Percentiles rank a stretch among this genome's conserved stretches.
phyloP scores from a whole-genome alignment of 2,113 vertebrate genomes.

The Thinocorus orbignyianus region DNA sequence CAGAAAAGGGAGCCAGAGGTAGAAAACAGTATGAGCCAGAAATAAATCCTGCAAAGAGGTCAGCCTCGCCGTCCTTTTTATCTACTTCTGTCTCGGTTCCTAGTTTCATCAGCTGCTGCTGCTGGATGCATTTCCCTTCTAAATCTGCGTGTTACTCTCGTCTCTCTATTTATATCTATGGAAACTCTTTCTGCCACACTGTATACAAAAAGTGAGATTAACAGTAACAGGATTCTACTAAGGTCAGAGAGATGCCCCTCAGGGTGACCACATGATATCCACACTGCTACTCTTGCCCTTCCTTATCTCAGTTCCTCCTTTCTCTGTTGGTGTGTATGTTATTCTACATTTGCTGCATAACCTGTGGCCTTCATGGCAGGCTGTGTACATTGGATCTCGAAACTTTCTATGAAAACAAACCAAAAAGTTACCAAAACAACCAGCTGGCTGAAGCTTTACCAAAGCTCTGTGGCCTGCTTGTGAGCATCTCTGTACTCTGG shows the following conservation, averaged over 20 bases:
- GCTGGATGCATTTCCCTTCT: neutral
- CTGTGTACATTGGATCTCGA: neutral
- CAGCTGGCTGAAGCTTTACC: neutral
- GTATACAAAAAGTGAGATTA: slow-evolving; percentile 1
- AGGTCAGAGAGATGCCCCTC: neutral
- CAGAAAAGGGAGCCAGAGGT: neutral
- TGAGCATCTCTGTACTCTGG: neutral
- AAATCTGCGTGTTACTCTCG: neutral
- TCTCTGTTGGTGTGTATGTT: neutral
- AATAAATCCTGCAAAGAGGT: slow-evolving; percentile 1
- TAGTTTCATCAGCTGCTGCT: neutral
- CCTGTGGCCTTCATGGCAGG: neutral
- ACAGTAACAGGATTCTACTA: neutral
- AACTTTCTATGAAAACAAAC: neutral
- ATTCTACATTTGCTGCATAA: neutral
- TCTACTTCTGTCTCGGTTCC: slow-evolving; percentile 13
- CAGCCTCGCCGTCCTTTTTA: neutral
- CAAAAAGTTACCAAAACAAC: neutral
- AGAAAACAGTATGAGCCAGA: neutral
- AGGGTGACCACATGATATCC: neutral
- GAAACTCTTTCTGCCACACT: neutral
- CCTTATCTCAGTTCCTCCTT: neutral
- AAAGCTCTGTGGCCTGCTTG: neutral
- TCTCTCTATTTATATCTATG: neutral
- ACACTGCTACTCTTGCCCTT: neutral